Base-by-base conservation (phyloP, 2,888 invertebrate genomes). In the Drosophila anomalipes region DNA sequence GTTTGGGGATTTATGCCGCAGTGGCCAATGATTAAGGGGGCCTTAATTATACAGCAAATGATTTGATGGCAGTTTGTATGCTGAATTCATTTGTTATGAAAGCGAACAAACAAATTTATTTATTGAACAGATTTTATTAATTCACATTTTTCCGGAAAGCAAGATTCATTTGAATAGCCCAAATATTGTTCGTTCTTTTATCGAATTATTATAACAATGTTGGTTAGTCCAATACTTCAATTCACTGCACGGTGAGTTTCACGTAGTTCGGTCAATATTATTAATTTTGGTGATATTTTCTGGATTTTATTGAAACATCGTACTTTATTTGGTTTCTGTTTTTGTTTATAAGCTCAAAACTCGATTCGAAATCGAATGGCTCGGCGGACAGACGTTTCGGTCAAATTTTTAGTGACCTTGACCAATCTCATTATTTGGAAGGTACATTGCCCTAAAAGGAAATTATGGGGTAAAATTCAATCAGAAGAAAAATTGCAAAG, bases 41-140 rank as follows among this genome's bases (percentile, higher is more conserved):
- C 66, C 65, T 57, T 52, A 70, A 66, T 56, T 65, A 62, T 49
- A 41, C 65, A 52, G 37, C 10, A 39, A 70, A 49, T 66, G 41
- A 52, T 56, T 70, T 52, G 39, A 49, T 37, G 26, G n/a, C 37
- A 28, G 28, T 30, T n/a, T 67, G 79, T 37, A 14, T 77, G 63
- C 44, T 19, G 5, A 63, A 28, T 44, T 33, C 32, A n/a, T 1
- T n/a, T 33, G 37, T 32, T n/a, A 1, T 16, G 19, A 16, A 37
- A 16, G 12, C 9, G 37, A 52, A 22, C 10, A 61, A 61, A 37
- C 3, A 16, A 3, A 35, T n/a, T 14, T 10, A 28, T 19, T 19
- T 39, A 28, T 49, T 28, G 49, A 9, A 28, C 26, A 28, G 9
- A 10, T 9, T 51, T 51, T 16, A 19, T 49, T 28, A 19, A 7